These are phyloP conservation scores for Eurystomus glaucurus DNA, from an alignment of 2,797 vertebrate species.

Conservation along the genomic window DNA sequence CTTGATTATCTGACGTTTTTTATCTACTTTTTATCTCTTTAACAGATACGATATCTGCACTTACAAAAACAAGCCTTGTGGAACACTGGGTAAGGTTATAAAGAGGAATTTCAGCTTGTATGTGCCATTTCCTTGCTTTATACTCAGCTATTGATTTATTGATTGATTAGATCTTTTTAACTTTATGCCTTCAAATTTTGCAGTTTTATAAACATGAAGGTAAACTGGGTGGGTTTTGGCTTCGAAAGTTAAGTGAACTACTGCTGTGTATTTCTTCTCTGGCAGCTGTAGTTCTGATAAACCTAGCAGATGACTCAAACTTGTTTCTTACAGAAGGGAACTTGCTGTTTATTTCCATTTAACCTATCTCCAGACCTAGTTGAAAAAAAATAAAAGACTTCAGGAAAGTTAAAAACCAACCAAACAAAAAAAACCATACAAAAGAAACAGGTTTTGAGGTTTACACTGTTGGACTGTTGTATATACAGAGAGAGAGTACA, in stretches of 20 bases:
- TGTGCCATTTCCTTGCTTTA: constrained; percentile 8
- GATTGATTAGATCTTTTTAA: background rate
- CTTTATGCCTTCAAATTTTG: background rate
- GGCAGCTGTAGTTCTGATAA: constrained; percentile 22
- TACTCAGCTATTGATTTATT: background rate
- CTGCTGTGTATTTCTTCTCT: background rate
- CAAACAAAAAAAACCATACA: background rate
- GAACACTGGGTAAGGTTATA: constrained; percentile 94
- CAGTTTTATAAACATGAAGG: background rate
- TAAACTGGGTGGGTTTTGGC: background rate
- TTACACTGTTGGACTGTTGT: background rate
- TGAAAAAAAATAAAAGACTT: background rate
- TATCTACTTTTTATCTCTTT: constrained; percentile 69
- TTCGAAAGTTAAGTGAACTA: constrained; percentile 18
- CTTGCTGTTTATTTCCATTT: constrained; percentile 32
- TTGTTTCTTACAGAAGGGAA: constrained; percentile 12
- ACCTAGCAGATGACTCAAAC: constrained; percentile 45
- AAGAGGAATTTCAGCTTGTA: constrained; percentile 30
- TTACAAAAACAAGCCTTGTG: constrained; percentile 99
- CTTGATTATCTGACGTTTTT: constrained; percentile 67
- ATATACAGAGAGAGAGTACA: background rate
- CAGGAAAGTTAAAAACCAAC: background rate
- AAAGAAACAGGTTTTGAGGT: background rate
- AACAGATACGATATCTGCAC: constrained; percentile 99
- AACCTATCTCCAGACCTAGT: background rate